Evolutionary conservation across 1,140 invertebrate species (phyloP).

Genomic region (Charaxes varanes): DNA sequence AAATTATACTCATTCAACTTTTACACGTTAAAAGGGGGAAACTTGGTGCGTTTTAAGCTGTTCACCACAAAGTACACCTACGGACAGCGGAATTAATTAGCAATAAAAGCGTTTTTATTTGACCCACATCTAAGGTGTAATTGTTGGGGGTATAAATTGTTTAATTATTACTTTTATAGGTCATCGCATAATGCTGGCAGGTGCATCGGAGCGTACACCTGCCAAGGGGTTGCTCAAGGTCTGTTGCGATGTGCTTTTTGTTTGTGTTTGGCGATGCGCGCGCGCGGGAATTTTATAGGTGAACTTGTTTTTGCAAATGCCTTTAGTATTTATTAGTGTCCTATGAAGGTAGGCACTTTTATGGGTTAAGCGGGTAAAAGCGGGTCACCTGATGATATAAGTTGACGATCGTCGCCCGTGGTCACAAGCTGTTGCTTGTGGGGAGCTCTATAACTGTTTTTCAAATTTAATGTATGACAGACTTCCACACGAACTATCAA

Average conservation of each 20-base stretch:
- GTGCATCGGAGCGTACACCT: conserved; percentile 57
- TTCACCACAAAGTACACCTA: conserved; percentile 1
- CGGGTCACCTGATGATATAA: too few species aligned
- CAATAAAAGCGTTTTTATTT: conserved; percentile 43
- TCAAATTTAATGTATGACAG: too few species aligned
- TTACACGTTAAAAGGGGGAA: not conserved
- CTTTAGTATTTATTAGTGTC: not conserved
- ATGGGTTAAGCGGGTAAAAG: too few species aligned
- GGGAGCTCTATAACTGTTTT: too few species aligned
- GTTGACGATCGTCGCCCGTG: too few species aligned
- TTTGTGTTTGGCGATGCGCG: conserved; percentile 23
- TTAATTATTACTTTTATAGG: conserved; percentile 72
- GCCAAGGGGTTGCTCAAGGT: conserved; percentile 58
- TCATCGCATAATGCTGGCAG: conserved; percentile 65
- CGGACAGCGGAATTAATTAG: conserved; percentile 12
- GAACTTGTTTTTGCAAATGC: conserved; percentile 15
- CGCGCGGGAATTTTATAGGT: conserved; percentile 19
- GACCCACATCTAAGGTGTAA: conserved; percentile 70
- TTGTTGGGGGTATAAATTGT: conserved; percentile 62
- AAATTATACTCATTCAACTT: not conserved
- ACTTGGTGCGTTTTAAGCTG: conserved; percentile 1
- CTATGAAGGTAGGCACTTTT: too few species aligned
- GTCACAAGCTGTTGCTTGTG: too few species aligned
- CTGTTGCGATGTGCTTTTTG: conserved; percentile 35
- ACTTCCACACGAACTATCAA: too few species aligned